Conservation (phyloP, 1,140 invertebrate genomes). For the Danaus melanippus region DNA sequence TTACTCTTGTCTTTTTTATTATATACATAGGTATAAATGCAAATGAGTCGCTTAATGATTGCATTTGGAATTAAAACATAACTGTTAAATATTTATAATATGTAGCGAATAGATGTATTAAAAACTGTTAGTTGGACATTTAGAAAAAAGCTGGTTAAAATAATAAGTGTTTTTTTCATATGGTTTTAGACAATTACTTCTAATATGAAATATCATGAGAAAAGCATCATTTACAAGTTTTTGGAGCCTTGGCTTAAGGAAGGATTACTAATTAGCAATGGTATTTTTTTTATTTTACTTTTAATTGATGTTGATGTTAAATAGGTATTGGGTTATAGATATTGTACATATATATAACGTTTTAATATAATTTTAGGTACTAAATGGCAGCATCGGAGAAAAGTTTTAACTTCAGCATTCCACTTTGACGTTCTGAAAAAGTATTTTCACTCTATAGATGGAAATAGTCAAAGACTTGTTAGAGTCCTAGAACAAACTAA, state of each 20-base stretch:
- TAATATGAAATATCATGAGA: constrained; percentile 74
- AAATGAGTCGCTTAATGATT: too few relatives aligned
- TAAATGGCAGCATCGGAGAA: constrained; percentile 82
- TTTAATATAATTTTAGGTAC: constrained; percentile 57
- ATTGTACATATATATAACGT: constrained; percentile 4
- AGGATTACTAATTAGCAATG: constrained; percentile 73
- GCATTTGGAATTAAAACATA: too few relatives aligned
- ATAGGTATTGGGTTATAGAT: constrained; percentile 3
- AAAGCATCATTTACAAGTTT: constrained; percentile 74
- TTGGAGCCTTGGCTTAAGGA: constrained; percentile 73
- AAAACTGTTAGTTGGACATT: too few relatives aligned
- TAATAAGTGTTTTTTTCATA: too few relatives aligned
- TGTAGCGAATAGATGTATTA: too few relatives aligned
- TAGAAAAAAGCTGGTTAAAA: too few relatives aligned
- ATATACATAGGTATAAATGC: too few relatives aligned
- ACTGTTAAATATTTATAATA: too few relatives aligned
- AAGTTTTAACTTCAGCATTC: constrained; percentile 86
- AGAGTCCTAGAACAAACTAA: constrained; percentile 22
- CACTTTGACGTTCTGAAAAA: constrained; percentile 87
- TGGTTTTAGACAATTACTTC: constrained; percentile 65
- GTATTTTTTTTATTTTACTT: constrained; percentile 35
- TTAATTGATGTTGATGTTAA: not conserved
- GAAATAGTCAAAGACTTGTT: constrained; percentile 32
- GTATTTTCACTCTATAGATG: constrained; percentile 63
- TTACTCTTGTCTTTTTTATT: too few relatives aligned